Evolutionary conservation across 2,797 vertebrate species (phyloP), one percentile per base, ranked within the genome.

Genomic region (Sparus aurata): DNA sequence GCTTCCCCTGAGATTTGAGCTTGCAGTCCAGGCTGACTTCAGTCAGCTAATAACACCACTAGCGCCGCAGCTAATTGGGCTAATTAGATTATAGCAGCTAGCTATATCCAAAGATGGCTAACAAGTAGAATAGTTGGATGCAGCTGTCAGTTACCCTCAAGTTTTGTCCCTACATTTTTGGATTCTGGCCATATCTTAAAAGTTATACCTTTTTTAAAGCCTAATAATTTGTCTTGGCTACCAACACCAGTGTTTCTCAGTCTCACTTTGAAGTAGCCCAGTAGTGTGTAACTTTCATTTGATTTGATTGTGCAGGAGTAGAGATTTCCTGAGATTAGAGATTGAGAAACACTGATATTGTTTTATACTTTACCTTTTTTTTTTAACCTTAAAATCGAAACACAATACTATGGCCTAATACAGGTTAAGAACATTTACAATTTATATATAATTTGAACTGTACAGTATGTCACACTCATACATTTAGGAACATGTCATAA

Each of bases 201-300:
- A 34, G 7, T 34, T 7, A 34, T 9, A 34, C 34, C 34, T 34
- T 34, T 34, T 34, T 4, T 54, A 13, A 73, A 65, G 38, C 72
- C 61, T 72, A 68, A 75, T 81, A 13, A n/a, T 57, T 69, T 82
- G 71, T 83, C 47, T 65, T 69, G 68, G 62, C 70, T n/a, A 34
- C 50, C 74, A 69, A 30, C 69, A 34, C 60, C 79, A 60, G 85
- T 86, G 83, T 90, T 91, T 92, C 86, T 89, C 89, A 79, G 69
- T 85, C 90, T 65, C 18, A 34, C 46, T 64, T 67, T 3, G n/a
- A 9, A 11, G 25, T 25, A 49, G 54, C 16, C n/a, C 10, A 53
- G 18, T 2, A 7, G 20, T 4, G 0, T 49, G 15, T 46, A 25
- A 41, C 60, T 62, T 22, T 15, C 1, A 59, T 41, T 57, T 15